Base-by-base conservation (phyloP, 2,888 invertebrate species). In the Cataglyphis livida region DNA sequence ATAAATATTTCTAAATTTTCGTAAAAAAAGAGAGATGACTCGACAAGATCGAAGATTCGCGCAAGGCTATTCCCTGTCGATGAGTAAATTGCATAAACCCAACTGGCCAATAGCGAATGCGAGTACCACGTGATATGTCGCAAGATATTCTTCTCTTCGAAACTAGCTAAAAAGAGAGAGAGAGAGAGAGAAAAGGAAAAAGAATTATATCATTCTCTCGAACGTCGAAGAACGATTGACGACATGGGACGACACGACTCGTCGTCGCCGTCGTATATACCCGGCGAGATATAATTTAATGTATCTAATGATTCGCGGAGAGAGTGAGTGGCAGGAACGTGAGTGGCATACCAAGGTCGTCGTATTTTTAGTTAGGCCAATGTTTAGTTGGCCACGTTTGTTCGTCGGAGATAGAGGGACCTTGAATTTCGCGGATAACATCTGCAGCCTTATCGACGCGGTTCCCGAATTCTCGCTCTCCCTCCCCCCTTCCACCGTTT, bases 361-460 rank as follows among this genome's bases (percentile, higher is more conserved):
- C 86, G 92, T 94, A 94, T 94, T 94, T 94, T 94, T 94, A 94
- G 93, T 94, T 92, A 90, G 91, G 92, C 93, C 93, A 93, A 93
- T 94, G 94, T 94, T 94, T 94, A 93, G 94, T 93, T 94, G 93
- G 93, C 93, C 92, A 93, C 91, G 91, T 91, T 91, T 90, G 70
- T 70, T 70, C 59, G 91, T 78, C 82, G 85, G 88, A 93, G 93
- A 94, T 94, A 94, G 93, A 93, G 91, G 87, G 94, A 94, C 94
- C 94, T 94, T 94, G 94, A 94, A 94, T 93, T 94, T 93, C 86
- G 92, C 93, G 94, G 94, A 94, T 94, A 94, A 94, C 94, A 94
- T 94, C 94, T 94, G 94, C 92, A 90, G 90, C 90, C 93, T 94
- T 94, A 94, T 94, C 94, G 93, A 90, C 87, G 88, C 88, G 83